These are phyloP conservation scores for Pseudotriccus pelzelni DNA, from an alignment of 2,797 vertebrate genomes.

Conservation along the genomic window DNA sequence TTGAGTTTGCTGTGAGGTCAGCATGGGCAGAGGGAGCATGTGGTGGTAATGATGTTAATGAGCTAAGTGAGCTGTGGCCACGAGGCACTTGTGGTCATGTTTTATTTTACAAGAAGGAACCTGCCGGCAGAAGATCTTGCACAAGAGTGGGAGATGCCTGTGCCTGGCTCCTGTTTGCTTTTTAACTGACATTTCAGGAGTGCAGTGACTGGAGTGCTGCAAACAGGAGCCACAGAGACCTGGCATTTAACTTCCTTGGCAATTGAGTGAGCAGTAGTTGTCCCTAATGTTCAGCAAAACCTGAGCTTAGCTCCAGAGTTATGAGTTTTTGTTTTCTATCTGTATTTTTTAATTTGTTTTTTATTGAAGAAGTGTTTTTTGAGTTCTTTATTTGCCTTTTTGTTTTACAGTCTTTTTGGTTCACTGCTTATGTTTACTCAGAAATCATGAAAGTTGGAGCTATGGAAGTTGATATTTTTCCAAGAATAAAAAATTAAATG, in stretches of 20 bases:
- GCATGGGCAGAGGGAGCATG: background rate
- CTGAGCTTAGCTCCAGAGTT: background rate
- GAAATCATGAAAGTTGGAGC: background rate
- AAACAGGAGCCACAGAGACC: background rate
- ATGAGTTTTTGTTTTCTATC: background rate
- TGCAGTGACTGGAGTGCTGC: background rate
- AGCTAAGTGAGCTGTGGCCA: background rate
- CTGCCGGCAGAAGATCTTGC: background rate
- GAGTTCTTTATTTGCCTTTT: background rate
- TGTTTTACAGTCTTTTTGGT: background rate
- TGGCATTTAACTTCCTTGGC: background rate
- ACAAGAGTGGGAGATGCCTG: background rate
- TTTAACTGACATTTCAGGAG: background rate
- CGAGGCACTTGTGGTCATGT: fast-evolving
- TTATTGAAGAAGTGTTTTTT: background rate
- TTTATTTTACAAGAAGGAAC: background rate
- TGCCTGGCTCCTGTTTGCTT: background rate
- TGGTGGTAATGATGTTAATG: background rate
- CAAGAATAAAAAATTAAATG: background rate
- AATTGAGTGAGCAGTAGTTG: background rate
- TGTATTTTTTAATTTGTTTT: background rate
- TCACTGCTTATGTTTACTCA: background rate
- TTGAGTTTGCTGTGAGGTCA: background rate
- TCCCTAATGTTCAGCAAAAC: background rate
- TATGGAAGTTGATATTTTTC: background rate